phyloP scores from a whole-genome alignment of 2,797 vertebrate genomes.

The Arremon aurantiirostris region DNA sequence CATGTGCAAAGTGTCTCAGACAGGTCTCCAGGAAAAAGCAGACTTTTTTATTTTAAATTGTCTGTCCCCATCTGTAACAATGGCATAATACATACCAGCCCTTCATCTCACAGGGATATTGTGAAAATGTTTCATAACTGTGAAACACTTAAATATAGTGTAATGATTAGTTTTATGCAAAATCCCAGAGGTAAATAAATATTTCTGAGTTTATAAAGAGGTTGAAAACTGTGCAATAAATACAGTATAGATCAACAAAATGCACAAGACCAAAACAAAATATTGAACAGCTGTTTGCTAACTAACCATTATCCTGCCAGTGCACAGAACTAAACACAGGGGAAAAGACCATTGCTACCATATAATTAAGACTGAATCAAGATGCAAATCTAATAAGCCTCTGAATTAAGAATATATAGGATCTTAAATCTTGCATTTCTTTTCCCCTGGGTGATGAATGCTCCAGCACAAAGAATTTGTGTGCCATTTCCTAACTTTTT shows the following conservation, averaged over 20 bases:
- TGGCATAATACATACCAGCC: background rate
- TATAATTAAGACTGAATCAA: background rate
- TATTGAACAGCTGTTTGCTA: background rate
- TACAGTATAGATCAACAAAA: background rate
- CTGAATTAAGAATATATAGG: background rate
- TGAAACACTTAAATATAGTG: background rate
- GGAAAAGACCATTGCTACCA: background rate
- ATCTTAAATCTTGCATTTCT: background rate
- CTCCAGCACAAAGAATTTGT: background rate
- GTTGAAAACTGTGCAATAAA: background rate
- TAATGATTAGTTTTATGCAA: background rate
- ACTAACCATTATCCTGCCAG: background rate
- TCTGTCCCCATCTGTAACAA: background rate
- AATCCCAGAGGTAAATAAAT: background rate
- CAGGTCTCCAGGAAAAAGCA: background rate
- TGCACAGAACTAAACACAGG: background rate
- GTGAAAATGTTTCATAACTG: background rate
- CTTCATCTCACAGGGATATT: background rate
- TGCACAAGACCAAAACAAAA: background rate
- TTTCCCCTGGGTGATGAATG: background rate
- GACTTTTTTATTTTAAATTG: background rate
- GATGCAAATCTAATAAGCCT: background rate
- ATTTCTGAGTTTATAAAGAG: background rate
- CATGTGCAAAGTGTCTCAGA: background rate
- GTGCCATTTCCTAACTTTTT: background rate